phyloP scores from a whole-genome alignment of 2,888 invertebrate species.

The Papilio gigon region DNA sequence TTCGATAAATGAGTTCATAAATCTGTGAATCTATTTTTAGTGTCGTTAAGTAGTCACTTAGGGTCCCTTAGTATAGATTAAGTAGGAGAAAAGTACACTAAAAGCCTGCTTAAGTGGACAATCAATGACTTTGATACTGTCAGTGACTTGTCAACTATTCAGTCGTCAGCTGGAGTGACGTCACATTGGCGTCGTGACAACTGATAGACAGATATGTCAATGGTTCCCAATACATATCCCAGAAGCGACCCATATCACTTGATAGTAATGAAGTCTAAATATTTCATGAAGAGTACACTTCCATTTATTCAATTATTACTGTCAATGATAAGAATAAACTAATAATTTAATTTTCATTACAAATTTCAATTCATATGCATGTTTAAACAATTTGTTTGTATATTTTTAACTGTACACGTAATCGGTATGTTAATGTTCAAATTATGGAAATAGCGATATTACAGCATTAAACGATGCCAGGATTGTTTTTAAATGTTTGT shows the following conservation, averaged over 20 bases:
- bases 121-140: too few relatives aligned
- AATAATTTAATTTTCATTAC: too few relatives aligned
- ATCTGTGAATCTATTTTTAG: too few relatives aligned
- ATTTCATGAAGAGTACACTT: not conserved
- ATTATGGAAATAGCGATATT: not conserved
- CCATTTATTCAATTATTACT: too few relatives aligned
- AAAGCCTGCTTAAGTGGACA: too few relatives aligned
- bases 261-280: not conserved
- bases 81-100: too few relatives aligned
- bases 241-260: not conserved
- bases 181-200: not conserved
- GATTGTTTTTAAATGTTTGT: not conserved
- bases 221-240: not conserved
- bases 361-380: too few relatives aligned
- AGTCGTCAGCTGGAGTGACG: not conserved
- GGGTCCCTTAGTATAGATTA: too few relatives aligned
- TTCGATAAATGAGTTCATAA: too few relatives aligned
- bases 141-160: not conserved
- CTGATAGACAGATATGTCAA: not conserved
- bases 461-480: constrained; percentile 1
- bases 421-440: constrained; percentile 2
- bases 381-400: not conserved
- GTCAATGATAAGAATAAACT: too few relatives aligned
- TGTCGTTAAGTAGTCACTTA: too few relatives aligned
- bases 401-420: not conserved